Evolutionary conservation across 2,797 vertebrate species (phyloP).

Genomic region (Coluber constrictor): DNA sequence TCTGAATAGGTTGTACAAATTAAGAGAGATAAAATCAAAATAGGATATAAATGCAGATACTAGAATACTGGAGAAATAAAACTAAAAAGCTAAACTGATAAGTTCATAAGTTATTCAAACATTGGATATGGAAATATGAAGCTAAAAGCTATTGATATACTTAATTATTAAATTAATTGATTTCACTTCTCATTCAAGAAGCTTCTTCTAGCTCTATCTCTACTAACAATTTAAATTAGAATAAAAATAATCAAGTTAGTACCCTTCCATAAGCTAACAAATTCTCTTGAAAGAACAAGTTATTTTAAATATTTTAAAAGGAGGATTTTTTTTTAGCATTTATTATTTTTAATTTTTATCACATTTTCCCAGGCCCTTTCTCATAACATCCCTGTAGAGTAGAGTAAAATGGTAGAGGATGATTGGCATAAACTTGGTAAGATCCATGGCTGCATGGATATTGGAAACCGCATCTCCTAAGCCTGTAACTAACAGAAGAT

Average conservation of each 20-base stretch:
- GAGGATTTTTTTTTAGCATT: background rate
- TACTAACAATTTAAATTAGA: background rate
- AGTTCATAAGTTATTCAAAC: background rate
- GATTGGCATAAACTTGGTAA: background rate
- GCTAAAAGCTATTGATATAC: background rate
- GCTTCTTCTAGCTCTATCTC: background rate
- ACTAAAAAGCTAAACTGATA: background rate
- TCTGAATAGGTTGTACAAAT: background rate
- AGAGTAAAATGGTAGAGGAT: no score
- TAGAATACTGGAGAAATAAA: background rate
- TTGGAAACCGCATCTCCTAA: background rate
- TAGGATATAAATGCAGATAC: background rate
- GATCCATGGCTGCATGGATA: background rate
- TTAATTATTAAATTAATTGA: background rate
- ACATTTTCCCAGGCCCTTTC: background rate
- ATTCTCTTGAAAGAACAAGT: background rate
- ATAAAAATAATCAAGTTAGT: background rate
- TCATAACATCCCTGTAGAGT: background rate
- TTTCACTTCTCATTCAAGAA: background rate
- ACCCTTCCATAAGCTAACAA: background rate
- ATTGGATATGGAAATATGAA: background rate
- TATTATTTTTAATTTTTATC: background rate
- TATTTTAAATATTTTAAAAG: background rate
- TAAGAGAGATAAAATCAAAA: background rate
- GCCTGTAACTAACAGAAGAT: background rate